Base-by-base conservation (phyloP, 2,888 invertebrate species). In the Choristoneura rosaceana region DNA sequence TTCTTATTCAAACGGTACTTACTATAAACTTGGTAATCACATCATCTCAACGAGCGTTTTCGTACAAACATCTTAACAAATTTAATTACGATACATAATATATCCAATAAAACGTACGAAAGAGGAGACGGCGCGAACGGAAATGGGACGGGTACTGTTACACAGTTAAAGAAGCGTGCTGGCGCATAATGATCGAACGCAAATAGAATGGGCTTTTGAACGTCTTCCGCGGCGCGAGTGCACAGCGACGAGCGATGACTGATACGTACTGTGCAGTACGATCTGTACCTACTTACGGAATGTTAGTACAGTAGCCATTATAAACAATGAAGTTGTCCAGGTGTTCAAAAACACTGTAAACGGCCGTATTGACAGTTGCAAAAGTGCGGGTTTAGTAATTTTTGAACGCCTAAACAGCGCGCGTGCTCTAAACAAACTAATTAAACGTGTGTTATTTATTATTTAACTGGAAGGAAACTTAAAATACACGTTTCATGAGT, bases 171-270 rank as follows among this genome's bases (percentile, higher is more conserved):
- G 88, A 87, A 88, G 92, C 91, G 92, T 92, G 93, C 84, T 81
- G 83, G 81, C 82, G 93, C 93, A 93, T 93, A 93, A 93, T 91
- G 89, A 92, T 92, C 83, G 86, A 84, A 87, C 88, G 83, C 86
- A 90, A 91, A 92, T 91, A 92, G 90, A 90, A 85, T 82, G 82
- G 80, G 87, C 89, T 86, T 88, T 85, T 84, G 86, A 87, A 83
- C 82, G 82, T 76, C 74, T 80, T 74, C 69, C 64, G 63, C 76
- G 71, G 64, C 82, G 81, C 83, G 82, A 73, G 73, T 73, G 68
- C 73, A 64, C 64, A 73, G 69, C 73, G 68, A 58, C 58, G 38
- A 67, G 66, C 66, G 71, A 68, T 5, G 64, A 15, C 33, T 33
- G 33, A 63, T 62, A 34, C 58, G 55, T 59, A 59, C 25, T 62